Evolutionary conservation across 2,888 invertebrate species (phyloP), one percentile per base, ranked within the genome.

Genomic region (Synergus itoensis): DNA sequence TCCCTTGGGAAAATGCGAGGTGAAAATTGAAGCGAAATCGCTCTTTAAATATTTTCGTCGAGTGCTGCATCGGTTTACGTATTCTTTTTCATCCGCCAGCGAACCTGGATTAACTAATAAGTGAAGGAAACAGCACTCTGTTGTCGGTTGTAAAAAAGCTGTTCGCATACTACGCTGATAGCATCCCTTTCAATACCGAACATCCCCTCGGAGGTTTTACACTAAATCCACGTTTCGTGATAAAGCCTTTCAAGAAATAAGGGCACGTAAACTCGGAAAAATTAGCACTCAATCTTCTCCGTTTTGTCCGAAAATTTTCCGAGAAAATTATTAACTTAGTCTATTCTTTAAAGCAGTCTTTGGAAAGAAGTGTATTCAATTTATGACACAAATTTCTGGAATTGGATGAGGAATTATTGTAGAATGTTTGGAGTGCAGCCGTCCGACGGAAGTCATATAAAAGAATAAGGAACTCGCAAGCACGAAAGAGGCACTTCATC

Each of bases 401-500:
- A 36, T 36, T 36, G 36, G 5, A 36, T 57, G 57, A 8, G n/a
- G 53, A 53, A 53, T 57, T 18, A 53, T 18, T 57, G 57, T 9
- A 16, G 18, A 57, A 57, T 57, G 57, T 18, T n/a, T 57, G 9
- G 9, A 57, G n/a, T 18, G 57, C 62, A 62, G 67, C 14, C n/a
- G 28, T 53, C 75, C 78, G 78, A 62, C 81, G 79, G 77, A 45
- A 69, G 28, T 45, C 5, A 18, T 65, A 41, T 65, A 43, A 43
- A 41, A 45, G 45, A 69, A 69, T 69, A 48, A 69, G 48, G 28
- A 69, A 73, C 73, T 73, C 36, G 73, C 73, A 73, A 53, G 73
- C 53, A 36, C 36, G 73, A 53, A 48, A 60, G 78, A 81, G 80
- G 79, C 83, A 81, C 81, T 83, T 81, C 81, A 82, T 84, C 77